These are phyloP conservation scores for Sycobia sp. DNA, from an alignment of 1,140 invertebrate genomes.

Conservation along the genomic window DNA sequence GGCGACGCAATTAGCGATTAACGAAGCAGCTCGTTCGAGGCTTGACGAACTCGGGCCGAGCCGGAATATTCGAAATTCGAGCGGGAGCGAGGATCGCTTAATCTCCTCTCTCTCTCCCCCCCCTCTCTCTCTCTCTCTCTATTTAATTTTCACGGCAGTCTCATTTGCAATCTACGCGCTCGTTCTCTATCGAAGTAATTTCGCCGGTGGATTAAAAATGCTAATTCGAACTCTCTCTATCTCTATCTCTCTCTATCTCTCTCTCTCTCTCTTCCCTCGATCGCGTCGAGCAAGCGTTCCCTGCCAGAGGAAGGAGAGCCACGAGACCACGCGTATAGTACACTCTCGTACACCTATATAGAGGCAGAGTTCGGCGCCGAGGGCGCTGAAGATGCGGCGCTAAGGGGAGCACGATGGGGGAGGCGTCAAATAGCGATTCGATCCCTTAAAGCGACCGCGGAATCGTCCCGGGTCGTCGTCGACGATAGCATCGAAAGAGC, in stretches of 20 bases:
- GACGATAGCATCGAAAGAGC: constrained; percentile 52
- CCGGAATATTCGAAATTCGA: constrained; percentile 5
- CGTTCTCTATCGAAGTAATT: constrained; percentile 1
- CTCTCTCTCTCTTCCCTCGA: too few species aligned
- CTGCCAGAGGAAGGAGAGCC: background rate
- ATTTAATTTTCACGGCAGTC: background rate
- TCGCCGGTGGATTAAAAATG: background rate
- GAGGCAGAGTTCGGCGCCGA: too few species aligned
- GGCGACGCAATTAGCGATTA: constrained; percentile 13
- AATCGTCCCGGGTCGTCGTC: constrained; percentile 56
- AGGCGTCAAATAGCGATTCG: constrained; percentile 37
- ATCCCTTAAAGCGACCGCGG: constrained; percentile 52
- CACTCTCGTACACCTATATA: too few species aligned
- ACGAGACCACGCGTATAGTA: background rate
- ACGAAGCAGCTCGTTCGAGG: background rate
- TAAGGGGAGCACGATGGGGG: too few species aligned
- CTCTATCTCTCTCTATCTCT: too few species aligned
- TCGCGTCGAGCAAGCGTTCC: background rate
- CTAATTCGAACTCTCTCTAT: too few species aligned
- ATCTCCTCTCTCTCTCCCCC: background rate
- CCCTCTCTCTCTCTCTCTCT: background rate
- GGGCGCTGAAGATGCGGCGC: background rate
- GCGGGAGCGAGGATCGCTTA: background rate
- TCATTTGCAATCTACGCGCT: constrained; percentile 1
- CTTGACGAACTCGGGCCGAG: too few species aligned